Conservation (phyloP, 2,797 vertebrate genomes). For the Epinephelus coioides region DNA sequence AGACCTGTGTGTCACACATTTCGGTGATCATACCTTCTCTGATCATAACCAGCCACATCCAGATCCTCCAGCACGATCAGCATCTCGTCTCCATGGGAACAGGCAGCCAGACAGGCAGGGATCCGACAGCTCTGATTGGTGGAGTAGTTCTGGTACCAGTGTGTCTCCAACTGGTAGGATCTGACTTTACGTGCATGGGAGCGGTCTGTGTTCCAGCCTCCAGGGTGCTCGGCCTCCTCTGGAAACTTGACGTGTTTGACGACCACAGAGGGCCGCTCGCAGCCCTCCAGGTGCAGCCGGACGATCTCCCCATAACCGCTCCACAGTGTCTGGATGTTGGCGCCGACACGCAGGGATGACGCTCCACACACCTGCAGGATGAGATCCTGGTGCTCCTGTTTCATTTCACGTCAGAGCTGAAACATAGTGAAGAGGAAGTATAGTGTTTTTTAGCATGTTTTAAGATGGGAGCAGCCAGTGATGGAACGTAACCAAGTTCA, state of each 20-base stretch:
- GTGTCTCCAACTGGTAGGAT: slow-evolving; percentile 86
- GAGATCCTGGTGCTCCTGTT: slow-evolving; percentile 79
- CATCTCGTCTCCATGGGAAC: slow-evolving; percentile 84
- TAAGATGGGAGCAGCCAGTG: neutral
- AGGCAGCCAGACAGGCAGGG: slow-evolving; percentile 81
- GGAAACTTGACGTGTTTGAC: slow-evolving; percentile 86
- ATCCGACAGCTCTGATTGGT: slow-evolving; percentile 74
- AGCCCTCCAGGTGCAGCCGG: slow-evolving; percentile 80
- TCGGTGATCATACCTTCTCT: slow-evolving; percentile 69
- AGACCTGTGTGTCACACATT: neutral
- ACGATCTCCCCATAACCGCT: slow-evolving; percentile 86
- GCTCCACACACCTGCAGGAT: slow-evolving; percentile 81
- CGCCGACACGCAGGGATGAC: slow-evolving; percentile 71
- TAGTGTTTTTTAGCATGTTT: neutral
- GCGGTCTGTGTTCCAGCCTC: slow-evolving; percentile 76
- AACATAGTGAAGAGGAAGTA: rapidly evolving
- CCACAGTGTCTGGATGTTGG: slow-evolving; percentile 85
- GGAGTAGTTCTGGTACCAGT: slow-evolving; percentile 87
- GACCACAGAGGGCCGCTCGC: slow-evolving; percentile 81
- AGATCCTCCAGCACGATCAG: slow-evolving; percentile 87
- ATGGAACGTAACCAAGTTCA: neutral
- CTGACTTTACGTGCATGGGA: slow-evolving; percentile 85
- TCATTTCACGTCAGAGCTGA: slow-evolving; percentile 74
- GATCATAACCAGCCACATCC: slow-evolving; percentile 81
- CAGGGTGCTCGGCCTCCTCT: slow-evolving; percentile 63